These are phyloP conservation scores for Thunnus maccoyii DNA, from an alignment of 2,113 vertebrate genomes.

Conservation along the genomic window DNA sequence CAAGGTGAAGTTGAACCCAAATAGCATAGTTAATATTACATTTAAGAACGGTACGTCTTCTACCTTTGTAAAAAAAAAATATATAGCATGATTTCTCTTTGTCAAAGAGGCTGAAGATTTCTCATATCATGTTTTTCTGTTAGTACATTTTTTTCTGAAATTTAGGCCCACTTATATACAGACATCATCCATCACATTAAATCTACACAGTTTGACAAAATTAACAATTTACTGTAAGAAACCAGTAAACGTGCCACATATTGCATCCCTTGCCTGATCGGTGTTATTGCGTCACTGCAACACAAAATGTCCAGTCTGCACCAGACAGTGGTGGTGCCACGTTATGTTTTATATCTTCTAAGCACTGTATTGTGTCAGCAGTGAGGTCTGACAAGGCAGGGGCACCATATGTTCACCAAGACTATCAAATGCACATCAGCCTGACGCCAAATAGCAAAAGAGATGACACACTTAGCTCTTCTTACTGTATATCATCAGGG, in stretches of 20 bases:
- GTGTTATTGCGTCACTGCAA: constrained; percentile 22
- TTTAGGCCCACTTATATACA: background rate
- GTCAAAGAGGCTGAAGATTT: background rate
- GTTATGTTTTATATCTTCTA: constrained; percentile 20
- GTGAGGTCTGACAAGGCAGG: constrained; percentile 40
- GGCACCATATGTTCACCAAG: constrained; percentile 32
- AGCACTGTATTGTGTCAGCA: constrained; percentile 37
- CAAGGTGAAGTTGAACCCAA: background rate
- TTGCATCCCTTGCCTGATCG: background rate
- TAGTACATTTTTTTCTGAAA: background rate
- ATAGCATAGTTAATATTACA: background rate
- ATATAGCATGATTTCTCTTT: background rate
- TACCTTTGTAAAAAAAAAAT: background rate
- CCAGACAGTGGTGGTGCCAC: constrained; percentile 21
- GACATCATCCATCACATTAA: background rate
- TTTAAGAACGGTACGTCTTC: background rate
- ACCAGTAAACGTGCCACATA: background rate
- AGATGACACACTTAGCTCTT: background rate
- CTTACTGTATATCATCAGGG: background rate
- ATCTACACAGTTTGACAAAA: background rate
- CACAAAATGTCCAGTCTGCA: constrained; percentile 28
- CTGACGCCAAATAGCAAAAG: constrained; percentile 5
- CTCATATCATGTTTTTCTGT: background rate
- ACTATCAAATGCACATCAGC: constrained; percentile 48
- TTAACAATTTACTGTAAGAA: background rate